Evolutionary conservation across 2,797 vertebrate species (phyloP).

Genomic region (Chlorospingus semifuscus): DNA sequence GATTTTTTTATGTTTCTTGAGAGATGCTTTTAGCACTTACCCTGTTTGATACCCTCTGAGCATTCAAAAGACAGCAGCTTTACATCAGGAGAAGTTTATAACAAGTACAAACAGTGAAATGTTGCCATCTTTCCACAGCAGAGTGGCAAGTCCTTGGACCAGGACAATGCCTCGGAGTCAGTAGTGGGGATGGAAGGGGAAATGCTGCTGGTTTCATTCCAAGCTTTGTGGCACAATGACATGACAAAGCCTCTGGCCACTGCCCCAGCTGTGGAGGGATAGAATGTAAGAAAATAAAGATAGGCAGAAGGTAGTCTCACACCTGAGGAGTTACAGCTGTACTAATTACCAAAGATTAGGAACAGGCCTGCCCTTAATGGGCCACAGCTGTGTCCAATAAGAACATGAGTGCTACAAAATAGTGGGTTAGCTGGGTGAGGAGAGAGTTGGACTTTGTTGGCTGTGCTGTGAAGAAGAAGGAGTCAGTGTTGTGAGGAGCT

Average conservation of each 20-base stretch:
- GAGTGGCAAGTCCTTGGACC: neutral
- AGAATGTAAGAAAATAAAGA: too few relatives aligned
- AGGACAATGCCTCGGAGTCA: neutral
- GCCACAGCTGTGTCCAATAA: too few relatives aligned
- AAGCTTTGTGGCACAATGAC: fast-evolving
- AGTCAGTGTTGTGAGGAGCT: too few relatives aligned
- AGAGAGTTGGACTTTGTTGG: too few relatives aligned
- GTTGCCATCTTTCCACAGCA: neutral
- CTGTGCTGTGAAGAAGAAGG: too few relatives aligned
- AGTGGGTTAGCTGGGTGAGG: too few relatives aligned
- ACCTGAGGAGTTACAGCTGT: too few relatives aligned
- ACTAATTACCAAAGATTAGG: too few relatives aligned
- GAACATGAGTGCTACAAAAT: too few relatives aligned
- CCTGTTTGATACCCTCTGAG: neutral
- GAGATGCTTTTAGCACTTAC: neutral
- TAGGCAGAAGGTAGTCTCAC: too few relatives aligned
- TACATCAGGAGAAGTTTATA: neutral
- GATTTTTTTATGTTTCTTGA: neutral
- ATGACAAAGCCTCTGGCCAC: neutral
- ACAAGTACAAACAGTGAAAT: neutral
- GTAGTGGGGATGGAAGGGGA: neutral
- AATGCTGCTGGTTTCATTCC: neutral
- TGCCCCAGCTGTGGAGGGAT: neutral
- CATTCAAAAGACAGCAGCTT: neutral
- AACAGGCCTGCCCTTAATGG: too few relatives aligned